A percentile compares a stretch with the other conserved stretches of the same genome.
Conservation (phyloP, 2,797 vertebrate genomes). For the Chrysolophus pictus region DNA sequence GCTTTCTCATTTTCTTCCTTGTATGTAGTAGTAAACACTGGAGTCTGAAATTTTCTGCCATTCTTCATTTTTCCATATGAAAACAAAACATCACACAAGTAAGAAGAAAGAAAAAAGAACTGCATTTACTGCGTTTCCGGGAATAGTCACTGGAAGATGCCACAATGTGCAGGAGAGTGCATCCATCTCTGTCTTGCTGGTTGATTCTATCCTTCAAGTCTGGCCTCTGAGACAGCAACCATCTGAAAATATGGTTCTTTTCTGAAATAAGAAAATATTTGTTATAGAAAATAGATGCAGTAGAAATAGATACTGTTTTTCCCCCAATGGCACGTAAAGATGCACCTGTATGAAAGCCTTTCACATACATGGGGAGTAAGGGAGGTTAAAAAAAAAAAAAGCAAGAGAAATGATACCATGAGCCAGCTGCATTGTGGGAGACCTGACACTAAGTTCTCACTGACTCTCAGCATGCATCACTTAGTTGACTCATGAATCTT, state of each 20-base stretch:
- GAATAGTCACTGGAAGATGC: conserved; percentile 72
- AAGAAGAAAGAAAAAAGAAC: background rate
- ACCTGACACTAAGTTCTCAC: fast-evolving
- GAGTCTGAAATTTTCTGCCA: background rate
- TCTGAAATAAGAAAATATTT: conserved; percentile 55
- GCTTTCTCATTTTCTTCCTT: background rate
- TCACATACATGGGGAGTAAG: fast-evolving
- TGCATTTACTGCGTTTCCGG: conserved; percentile 69
- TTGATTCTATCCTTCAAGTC: conserved; percentile 78
- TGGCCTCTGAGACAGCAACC: conserved; percentile 74
- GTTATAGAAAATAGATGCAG: background rate
- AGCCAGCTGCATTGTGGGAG: background rate
- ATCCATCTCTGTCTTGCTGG: conserved; percentile 76
- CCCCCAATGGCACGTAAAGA: background rate
- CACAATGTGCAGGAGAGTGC: conserved; percentile 78
- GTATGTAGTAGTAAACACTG: background rate
- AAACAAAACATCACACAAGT: background rate
- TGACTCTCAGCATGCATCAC: background rate
- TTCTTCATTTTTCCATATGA: background rate
- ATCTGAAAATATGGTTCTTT: conserved; percentile 77
- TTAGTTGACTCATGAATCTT: background rate
- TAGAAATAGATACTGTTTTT: fast-evolving
- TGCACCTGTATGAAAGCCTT: background rate
- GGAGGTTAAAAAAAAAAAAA: background rate
- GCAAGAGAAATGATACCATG: background rate